These are phyloP conservation scores for Petrocephalus schoutedeni DNA, from an alignment of 2,797 vertebrate genomes.

Conservation along the genomic window DNA sequence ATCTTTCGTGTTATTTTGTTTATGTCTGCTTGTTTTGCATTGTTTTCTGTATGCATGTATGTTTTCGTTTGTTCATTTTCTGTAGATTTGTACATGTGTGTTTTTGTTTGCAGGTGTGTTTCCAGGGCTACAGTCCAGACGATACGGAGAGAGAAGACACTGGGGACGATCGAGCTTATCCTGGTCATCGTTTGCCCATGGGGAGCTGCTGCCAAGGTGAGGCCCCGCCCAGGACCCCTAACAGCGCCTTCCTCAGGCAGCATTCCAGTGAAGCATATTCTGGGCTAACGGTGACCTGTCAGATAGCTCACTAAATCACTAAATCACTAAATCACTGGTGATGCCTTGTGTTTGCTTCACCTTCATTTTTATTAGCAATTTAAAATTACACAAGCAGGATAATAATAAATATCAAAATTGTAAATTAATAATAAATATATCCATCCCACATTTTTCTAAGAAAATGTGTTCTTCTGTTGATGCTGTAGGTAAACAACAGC, in stretches of 20 bases:
- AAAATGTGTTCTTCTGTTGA: neutral
- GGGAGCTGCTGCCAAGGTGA: constrained; percentile 46
- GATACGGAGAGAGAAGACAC: constrained; percentile 28
- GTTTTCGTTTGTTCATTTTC: neutral
- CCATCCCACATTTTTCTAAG: neutral
- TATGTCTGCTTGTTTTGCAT: neutral
- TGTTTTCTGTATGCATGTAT: neutral
- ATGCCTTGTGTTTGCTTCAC: neutral
- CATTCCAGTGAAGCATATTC: neutral
- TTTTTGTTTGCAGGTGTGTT: neutral
- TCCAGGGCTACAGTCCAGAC: constrained; percentile 33
- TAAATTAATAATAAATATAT: neutral
- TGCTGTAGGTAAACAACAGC: neutral
- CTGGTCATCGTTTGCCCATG: constrained; percentile 34
- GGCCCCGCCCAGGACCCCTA: neutral
- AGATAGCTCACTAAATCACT: neutral
- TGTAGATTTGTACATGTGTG: neutral
- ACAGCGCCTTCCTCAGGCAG: neutral
- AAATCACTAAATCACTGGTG: neutral
- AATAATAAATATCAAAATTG: neutral
- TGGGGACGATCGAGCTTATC: constrained; percentile 42
- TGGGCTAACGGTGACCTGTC: neutral
- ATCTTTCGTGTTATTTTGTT: neutral
- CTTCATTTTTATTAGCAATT: neutral
- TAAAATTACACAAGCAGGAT: neutral